Base-by-base conservation (phyloP, 2,888 invertebrate genomes). In the Pterostichus madidus region DNA sequence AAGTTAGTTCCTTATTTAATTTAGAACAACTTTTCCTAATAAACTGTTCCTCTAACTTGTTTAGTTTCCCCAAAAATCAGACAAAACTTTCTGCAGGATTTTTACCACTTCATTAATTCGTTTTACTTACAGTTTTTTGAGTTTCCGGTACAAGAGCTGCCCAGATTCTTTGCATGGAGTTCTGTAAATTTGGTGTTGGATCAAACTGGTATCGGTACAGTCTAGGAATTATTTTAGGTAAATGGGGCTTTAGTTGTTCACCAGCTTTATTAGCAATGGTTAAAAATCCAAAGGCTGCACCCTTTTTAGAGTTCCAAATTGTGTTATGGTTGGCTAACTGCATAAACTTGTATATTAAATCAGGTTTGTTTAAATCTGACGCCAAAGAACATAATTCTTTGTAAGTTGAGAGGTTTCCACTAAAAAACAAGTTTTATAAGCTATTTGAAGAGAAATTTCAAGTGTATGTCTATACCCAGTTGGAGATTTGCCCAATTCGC, bases 101-200 rank as follows among this genome's bases (percentile, higher is more conserved):
- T n/a, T n/a, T n/a, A n/a, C n/a, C n/a, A n/a, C n/a, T n/a, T n/a
- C n/a, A n/a, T n/a, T n/a, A n/a, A n/a, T n/a, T 24, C 24, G 24
- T 24, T 24, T 73, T 35, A 89, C 92, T 91, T 87, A 97, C 96
- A 73, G 95, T 95, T 89, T 96, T 96, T 87, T 95, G 94, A 3
- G 96, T 95, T 87, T 97, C 96, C 13, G 93, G 93, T 8, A 98
- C 97, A 73, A 99, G 92, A 11, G 96, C 95, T 85, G 95, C 95
- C 98, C 98, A 99, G 87, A 99, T 98, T 87, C 96, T 95, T 76
- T 95, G 93, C 98, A 99, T 98, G 13, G 97, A 97, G 88, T 95
- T 94, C 89, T 98, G 98, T 85, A 98, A 96, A 88, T 95, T 95
- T 44, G 96, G 96, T 84, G 96, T 97, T 10, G 98, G 98, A 90